Conservation (phyloP, 2,113 vertebrate species). For the Cettia cetti region DNA sequence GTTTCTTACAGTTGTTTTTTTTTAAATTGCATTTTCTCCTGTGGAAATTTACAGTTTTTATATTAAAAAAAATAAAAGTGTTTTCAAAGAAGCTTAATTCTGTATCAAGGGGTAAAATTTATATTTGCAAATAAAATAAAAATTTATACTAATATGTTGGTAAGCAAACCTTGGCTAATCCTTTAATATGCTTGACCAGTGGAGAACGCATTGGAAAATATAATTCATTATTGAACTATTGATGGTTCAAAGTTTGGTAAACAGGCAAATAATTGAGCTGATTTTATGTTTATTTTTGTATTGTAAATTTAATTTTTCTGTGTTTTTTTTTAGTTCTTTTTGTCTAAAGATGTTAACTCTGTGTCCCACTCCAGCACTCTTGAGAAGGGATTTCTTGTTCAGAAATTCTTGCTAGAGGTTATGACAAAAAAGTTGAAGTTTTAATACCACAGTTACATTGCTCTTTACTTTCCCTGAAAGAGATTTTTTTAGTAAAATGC, state of each 20-base stretch:
- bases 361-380: not conserved
- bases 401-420: not conserved
- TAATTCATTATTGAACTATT: not conserved
- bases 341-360: not conserved
- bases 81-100: not conserved
- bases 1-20: not conserved
- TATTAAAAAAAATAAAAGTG: not conserved
- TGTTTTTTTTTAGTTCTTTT: not conserved
- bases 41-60: not conserved
- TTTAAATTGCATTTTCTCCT: not conserved
- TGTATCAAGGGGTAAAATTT: not conserved
- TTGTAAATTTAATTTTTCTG: not conserved
- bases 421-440: not conserved
- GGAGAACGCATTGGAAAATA: not conserved
- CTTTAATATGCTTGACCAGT: not conserved
- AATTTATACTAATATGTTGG: fast-evolving
- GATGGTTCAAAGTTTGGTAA: not conserved
- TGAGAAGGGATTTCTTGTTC: not conserved
- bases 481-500: not conserved
- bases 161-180: not conserved
- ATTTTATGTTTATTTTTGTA: not conserved
- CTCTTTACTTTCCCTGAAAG: not conserved
- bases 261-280: not conserved
- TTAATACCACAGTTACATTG: not conserved
- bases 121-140: not conserved